phyloP scores from a whole-genome alignment of 92 coral and sea anemone species.

The Siderastrea siderea region DNA sequence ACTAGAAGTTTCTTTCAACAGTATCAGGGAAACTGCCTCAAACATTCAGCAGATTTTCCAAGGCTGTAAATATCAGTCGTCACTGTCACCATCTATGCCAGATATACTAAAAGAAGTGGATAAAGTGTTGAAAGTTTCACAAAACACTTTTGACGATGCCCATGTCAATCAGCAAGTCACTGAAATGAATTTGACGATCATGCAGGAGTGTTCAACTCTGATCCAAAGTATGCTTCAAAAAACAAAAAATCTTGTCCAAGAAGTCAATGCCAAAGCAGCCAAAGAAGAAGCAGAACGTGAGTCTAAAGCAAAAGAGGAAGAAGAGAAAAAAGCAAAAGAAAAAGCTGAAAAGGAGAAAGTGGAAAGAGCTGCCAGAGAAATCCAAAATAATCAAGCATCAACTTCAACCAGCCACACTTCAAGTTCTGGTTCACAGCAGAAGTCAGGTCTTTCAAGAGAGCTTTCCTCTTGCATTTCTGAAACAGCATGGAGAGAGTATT shows the following conservation, averaged over 20 bases:
- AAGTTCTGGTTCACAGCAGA: slow-evolving; percentile 11
- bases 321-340: slow-evolving; percentile 54
- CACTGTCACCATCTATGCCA: slow-evolving; percentile 56
- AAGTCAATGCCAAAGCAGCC: slow-evolving; percentile 72
- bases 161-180: slow-evolving; percentile 58
- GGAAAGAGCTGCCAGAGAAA: slow-evolving; percentile 2
- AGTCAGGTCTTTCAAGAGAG: slow-evolving; percentile 58
- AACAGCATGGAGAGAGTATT: slow-evolving; percentile 80
- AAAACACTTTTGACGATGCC: slow-evolving; percentile 56
- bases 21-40: slow-evolving; percentile 41
- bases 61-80: slow-evolving; percentile 51
- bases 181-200: slow-evolving; percentile 54
- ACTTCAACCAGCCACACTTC: slow-evolving; percentile 20
- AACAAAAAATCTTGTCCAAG: slow-evolving; percentile 61
- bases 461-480: slow-evolving; percentile 78
- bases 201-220: slow-evolving; percentile 63
- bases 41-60: slow-evolving; percentile 62
- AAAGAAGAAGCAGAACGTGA: slow-evolving; percentile 78
- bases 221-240: slow-evolving; percentile 63
- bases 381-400: slow-evolving; percentile 15
- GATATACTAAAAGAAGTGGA: slow-evolving; percentile 60
- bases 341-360: slow-evolving; percentile 48
- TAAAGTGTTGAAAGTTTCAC: slow-evolving; percentile 70
- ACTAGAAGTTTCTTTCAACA: slow-evolving; percentile 47
- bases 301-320: slow-evolving; percentile 59